These are phyloP conservation scores for Cinclus cinclus DNA, from an alignment of 2,113 vertebrate genomes.

Conservation along the genomic window DNA sequence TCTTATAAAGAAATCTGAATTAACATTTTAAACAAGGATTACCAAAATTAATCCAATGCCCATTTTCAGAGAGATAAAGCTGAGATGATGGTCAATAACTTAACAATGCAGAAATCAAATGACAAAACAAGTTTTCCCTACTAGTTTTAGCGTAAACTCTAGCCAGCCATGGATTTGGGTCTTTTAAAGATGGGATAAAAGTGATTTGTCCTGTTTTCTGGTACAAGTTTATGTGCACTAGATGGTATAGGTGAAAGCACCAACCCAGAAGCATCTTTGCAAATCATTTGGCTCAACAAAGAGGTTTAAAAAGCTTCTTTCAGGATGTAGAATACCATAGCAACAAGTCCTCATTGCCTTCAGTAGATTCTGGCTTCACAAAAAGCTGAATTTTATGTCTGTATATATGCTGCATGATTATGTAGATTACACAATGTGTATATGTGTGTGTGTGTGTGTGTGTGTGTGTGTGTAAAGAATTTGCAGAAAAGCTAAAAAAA, in stretches of 20 bases:
- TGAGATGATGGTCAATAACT: not conserved
- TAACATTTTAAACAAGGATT: not conserved
- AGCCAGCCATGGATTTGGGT: not conserved
- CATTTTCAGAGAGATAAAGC: not conserved
- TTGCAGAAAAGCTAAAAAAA: not conserved
- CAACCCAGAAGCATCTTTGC: not conserved
- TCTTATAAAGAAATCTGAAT: not conserved
- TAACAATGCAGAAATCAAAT: not conserved
- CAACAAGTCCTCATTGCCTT: not conserved
- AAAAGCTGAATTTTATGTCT: not conserved
- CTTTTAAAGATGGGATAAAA: not conserved
- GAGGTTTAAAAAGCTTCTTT: not conserved
- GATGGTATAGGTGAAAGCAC: not conserved
- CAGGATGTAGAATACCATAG: not conserved
- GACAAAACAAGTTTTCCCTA: not conserved
- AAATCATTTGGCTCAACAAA: not conserved
- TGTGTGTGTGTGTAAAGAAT: not conserved
- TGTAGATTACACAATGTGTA: not conserved
- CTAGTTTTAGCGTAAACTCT: not conserved
- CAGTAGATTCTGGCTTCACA: not conserved
- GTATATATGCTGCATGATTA: not conserved
- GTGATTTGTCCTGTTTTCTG: not conserved
- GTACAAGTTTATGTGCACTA: not conserved
- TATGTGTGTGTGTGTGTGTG: fast-evolving
- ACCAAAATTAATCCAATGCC: not conserved